Conservation (phyloP, 2,888 invertebrate genomes). For the Phragmatobia fuliginosa region DNA sequence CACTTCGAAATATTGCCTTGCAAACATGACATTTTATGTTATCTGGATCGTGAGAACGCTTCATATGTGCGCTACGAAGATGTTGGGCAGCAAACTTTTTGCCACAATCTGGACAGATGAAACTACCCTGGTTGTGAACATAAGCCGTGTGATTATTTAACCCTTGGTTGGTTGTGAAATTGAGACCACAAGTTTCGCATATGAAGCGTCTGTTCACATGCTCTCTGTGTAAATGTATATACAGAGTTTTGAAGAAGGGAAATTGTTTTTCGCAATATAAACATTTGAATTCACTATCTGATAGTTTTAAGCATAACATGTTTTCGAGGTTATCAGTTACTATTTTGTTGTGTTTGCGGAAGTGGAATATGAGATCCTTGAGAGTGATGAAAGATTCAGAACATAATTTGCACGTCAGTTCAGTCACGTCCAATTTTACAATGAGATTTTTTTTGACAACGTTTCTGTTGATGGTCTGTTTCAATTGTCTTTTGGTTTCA, state of each 20-base stretch:
- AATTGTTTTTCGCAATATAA: constrained; percentile 34
- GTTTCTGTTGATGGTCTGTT: constrained; percentile 21
- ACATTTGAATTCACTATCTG: constrained; percentile 36
- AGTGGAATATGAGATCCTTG: constrained; percentile 26
- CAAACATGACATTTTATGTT: constrained; percentile 34
- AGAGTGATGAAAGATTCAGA: constrained; percentile 13
- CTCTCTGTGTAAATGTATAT: constrained; percentile 30
- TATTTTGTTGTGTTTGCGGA: constrained; percentile 25
- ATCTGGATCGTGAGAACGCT: constrained; percentile 18
- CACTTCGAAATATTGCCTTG: constrained; percentile 22
- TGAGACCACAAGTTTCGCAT: constrained; percentile 33
- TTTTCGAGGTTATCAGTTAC: constrained; percentile 21
- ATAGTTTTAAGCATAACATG: constrained; percentile 36
- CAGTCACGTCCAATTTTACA: constrained; percentile 36
- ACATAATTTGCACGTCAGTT: constrained; percentile 35
- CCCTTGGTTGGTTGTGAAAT: constrained; percentile 18
- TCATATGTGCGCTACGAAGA: constrained; percentile 21
- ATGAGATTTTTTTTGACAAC: constrained; percentile 20
- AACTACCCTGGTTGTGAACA: constrained; percentile 21
- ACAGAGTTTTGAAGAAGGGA: constrained; percentile 26
- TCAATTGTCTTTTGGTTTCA: constrained; percentile 15
- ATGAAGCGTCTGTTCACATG: constrained; percentile 26
- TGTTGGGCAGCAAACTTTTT: constrained; percentile 23
- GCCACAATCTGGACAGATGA: constrained; percentile 26
- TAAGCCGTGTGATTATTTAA: constrained; percentile 18